Evolutionary conservation across 2,797 vertebrate species (phyloP), one percentile per base, ranked within the genome.

Genomic region (Distichodus sexfasciatus): DNA sequence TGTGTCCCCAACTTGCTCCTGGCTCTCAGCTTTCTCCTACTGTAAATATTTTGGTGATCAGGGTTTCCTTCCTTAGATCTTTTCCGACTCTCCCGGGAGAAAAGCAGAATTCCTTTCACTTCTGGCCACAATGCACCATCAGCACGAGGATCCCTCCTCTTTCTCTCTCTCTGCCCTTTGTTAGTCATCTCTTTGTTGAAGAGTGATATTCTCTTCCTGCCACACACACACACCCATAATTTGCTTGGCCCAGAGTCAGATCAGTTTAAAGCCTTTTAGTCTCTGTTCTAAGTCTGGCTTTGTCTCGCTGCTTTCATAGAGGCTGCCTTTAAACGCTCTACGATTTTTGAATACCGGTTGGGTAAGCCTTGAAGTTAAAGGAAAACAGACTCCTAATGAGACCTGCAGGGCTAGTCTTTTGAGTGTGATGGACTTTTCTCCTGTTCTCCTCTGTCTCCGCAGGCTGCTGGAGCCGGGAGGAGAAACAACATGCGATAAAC

Each of bases 31-130:
- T 33, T 72, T 64, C 53, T 85, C 77, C 57, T 64, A 83, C 75
- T 79, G 80, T 86, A 85, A 88, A 88, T 87, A 87, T 85, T 86
- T 82, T 80, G 79, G 84, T 76, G 80, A 82, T 87, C 83, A 61
- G 21, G n/a, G 31, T 85, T 86, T 78, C 84, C 76, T 78, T 76
- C 82, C 69, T 62, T 73, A 81, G 82, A 82, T 82, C 75, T 51
- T 78, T 68, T 81, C 82, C 35, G 71, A 55, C 62, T 47, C 54
- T 86, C 84, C 81, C 77, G 4, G 33, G 77, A 77, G 83, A 33
- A 72, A 78, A 81, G 68, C 47, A 75, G 79, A 87, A 87, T 87
- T 87, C 80, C 80, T 82, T 84, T 81, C 77, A 81, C 76, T 61
- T 28, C 5, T 40, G 11, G 26, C 33, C 44, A 41, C 23, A 33